A percentile compares a stretch with the other conserved stretches of the same genome.
These are phyloP conservation scores for Bilobella aurantiaca DNA, from an alignment of 1,140 invertebrate species.

Conservation along the genomic window DNA sequence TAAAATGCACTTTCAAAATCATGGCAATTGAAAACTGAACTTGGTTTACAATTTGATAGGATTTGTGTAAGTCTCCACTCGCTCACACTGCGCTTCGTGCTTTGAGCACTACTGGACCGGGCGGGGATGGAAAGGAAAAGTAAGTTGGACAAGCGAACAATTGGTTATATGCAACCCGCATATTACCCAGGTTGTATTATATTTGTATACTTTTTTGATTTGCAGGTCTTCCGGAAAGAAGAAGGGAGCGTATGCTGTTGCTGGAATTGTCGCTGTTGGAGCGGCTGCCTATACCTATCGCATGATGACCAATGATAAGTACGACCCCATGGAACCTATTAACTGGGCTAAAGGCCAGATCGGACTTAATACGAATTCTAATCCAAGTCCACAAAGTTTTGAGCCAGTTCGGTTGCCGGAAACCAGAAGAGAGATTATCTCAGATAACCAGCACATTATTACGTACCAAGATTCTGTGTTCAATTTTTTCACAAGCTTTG, in stretches of 20 bases:
- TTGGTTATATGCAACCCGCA: not conserved
- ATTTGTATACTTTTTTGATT: not conserved
- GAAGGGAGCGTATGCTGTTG: conserved; percentile 3
- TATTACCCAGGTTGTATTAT: no score
- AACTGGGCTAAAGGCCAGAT: not conserved
- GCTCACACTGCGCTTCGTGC: not conserved
- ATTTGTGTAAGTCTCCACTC: no score
- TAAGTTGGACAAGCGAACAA: not conserved
- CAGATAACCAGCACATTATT: no score
- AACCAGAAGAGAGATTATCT: no score
- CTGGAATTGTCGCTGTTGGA: conserved; percentile 1
- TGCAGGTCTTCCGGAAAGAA: conserved; percentile 11
- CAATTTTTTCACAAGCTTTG: no score
- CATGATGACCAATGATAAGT: not conserved
- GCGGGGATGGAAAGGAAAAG: not conserved
- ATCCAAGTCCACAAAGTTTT: no score
- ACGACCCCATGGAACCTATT: not conserved
- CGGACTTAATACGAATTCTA: not conserved
- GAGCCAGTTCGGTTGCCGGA: no score
- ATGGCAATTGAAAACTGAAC: no score
- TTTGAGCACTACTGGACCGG: not conserved
- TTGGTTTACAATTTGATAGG: no score
- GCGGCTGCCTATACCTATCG: conserved; percentile 2
- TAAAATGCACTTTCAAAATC: no score
- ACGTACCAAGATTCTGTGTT: no score